Percentiles rank a stretch among this genome's conserved stretches.
Evolutionary conservation across 2,888 invertebrate species (phyloP).

Genomic region (Nycteola revayana): DNA sequence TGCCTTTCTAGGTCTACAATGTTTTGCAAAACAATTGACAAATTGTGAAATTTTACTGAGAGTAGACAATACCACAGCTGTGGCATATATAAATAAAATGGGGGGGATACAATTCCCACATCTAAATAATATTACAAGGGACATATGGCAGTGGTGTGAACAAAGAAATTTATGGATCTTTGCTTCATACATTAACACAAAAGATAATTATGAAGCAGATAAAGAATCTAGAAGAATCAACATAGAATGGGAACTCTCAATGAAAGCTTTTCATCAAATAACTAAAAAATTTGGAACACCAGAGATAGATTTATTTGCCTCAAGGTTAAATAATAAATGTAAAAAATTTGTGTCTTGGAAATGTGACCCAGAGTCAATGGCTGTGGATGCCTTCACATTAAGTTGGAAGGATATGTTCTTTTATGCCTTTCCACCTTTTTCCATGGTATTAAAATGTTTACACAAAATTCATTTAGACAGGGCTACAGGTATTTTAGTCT

Average conservation of each 20-base stretch:
- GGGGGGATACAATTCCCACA: no score
- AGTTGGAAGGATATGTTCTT: not conserved
- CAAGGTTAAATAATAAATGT: not conserved
- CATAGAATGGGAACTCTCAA: constrained; percentile 1
- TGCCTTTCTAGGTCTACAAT: not conserved
- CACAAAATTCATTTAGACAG: constrained; percentile 2
- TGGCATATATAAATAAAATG: not conserved
- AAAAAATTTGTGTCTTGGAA: not conserved
- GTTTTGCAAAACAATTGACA: not conserved
- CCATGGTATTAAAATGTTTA: constrained; percentile 3
- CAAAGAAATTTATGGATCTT: not conserved
- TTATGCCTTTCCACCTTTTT: constrained; percentile 3
- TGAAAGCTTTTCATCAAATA: not conserved
- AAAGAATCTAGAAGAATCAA: not conserved
- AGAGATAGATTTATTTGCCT: constrained; percentile 1
- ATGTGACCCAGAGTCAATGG: not conserved
- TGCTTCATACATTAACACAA: no score
- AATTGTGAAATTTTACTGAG: not conserved
- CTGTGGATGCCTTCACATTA: not conserved
- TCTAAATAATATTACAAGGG: not conserved
- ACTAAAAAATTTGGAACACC: not conserved
- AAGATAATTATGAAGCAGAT: not conserved
- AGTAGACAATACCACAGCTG: not conserved
- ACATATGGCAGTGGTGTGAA: not conserved
- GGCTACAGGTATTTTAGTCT: constrained; percentile 11